Base-by-base conservation (phyloP, 2,113 vertebrate genomes). In the Salvelinus fontinalis region DNA sequence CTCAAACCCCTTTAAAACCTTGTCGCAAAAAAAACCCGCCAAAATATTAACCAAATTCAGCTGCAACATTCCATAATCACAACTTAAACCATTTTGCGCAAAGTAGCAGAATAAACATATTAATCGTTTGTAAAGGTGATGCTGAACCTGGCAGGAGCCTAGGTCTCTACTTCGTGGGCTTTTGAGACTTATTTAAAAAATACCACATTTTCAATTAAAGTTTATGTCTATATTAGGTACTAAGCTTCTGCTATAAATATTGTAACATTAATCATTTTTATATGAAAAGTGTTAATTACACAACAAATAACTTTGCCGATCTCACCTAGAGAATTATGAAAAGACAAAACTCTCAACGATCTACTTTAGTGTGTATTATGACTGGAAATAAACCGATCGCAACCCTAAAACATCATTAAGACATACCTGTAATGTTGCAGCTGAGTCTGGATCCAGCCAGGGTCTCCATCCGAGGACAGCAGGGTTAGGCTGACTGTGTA, bases 1-100 rank as follows among this genome's bases (percentile, higher is more conserved):
- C 73, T 87, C 85, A 88, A 92, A 90, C 89, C 87, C 79, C 84
- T 83, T 90, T 34, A 34, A 90, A 91, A 84, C 87, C 86, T 65
- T 75, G 85, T 90, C 88, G 87, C 80, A 89, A 83, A 34, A 34
- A 31, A 90, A 71, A 67, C n/a, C n/a, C 85, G 80, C 29, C 75
- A 78, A 80, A 80, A 83, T 78, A 84, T 85, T 81, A 87, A 84
- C 85, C 81, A 75, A 78, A 85, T 81, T 79, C 80, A 70, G 26
- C 9, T 12, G 9, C 9, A 85, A 77, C 76, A 78, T 87, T 87
- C 73, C 59, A 70, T 77, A 67, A 84, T 75, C 81, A 88, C 79
- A 86, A 81, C 78, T 83, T 83, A 78, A 87, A 87, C 77, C 83
- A 76, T 84, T 81, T 69, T 84, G 86, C 34, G 80, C 85, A 88